Evolutionary conservation across 2,113 vertebrate species (phyloP).

Genomic region (Tachycineta bicolor): DNA sequence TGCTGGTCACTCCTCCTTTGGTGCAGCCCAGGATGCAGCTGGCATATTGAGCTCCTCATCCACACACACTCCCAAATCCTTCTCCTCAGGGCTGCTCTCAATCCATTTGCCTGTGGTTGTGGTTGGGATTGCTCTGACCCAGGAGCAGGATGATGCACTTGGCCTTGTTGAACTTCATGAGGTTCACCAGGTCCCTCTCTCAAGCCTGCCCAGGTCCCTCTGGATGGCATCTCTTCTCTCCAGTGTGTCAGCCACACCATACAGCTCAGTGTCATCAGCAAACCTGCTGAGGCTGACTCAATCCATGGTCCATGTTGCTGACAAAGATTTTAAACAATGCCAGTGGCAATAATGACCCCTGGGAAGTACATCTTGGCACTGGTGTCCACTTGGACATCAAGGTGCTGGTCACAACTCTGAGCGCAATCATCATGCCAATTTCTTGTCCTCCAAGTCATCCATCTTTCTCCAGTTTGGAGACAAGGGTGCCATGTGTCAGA

Average conservation of each 20-base stretch:
- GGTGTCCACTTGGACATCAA: not conserved
- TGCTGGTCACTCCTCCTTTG: not conserved
- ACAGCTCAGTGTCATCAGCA: not conserved
- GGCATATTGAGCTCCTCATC: not conserved
- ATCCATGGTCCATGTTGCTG: not conserved
- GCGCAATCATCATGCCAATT: not conserved
- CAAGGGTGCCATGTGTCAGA: no score
- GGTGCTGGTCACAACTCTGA: not conserved
- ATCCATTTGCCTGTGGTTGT: accelerated
- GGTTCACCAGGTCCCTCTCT: not conserved
- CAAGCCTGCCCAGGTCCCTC: not conserved
- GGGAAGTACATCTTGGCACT: not conserved
- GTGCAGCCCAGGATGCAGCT: not conserved
- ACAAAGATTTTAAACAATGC: not conserved
- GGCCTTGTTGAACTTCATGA: not conserved
- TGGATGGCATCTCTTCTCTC: not conserved
- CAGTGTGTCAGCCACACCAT: not conserved
- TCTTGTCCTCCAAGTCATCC: not conserved
- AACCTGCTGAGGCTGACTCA: not conserved
- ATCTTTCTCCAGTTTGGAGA: not conserved
- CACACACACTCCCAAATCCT: not conserved
- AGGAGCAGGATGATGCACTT: not conserved
- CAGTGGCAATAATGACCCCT: not conserved
- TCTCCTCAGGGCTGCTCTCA: not conserved
- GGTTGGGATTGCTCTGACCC: not conserved